A percentile compares a stretch with the other conserved stretches of the same genome.
Evolutionary conservation across 1,140 invertebrate genomes (phyloP).

Genomic region (Bombus impatiens): DNA sequence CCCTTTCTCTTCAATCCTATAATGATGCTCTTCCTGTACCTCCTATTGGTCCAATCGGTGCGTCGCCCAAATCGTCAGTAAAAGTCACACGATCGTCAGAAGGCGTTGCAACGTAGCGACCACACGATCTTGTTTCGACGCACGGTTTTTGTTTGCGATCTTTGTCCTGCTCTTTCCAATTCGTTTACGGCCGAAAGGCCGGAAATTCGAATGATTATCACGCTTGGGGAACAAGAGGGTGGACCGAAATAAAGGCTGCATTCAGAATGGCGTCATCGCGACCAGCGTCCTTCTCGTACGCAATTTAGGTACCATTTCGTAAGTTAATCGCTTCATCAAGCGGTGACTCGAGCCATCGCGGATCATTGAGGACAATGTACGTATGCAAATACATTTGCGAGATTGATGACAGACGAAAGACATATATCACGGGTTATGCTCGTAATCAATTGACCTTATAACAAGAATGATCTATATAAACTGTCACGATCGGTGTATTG

Average conservation of each 20-base stretch:
- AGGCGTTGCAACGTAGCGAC: too few relatives aligned
- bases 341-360: slow-evolving; percentile 15
- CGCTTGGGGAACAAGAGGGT: slow-evolving; percentile 8
- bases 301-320: slow-evolving; percentile 48
- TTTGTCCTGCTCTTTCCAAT: background rate
- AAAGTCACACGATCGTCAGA: slow-evolving; percentile 28
- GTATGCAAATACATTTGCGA: slow-evolving; percentile 46
- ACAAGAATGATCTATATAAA: slow-evolving; percentile 7
- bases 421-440: slow-evolving; percentile 12
- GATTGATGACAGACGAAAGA: slow-evolving; percentile 55
- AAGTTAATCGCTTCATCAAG: slow-evolving; percentile 54
- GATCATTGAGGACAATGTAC: slow-evolving; percentile 25
- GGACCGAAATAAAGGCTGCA: slow-evolving; percentile 3
- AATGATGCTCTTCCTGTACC: slow-evolving; percentile 59
- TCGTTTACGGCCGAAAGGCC: slow-evolving; percentile 13
- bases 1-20: slow-evolving; percentile 47
- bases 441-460: slow-evolving; percentile 47
- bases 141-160: slow-evolving; percentile 29
- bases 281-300: background rate
- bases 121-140: background rate
- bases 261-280: background rate
- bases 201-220: slow-evolving; percentile 55
- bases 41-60: slow-evolving; percentile 46
- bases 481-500: slow-evolving; percentile 1
- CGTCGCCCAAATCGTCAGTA: slow-evolving; percentile 6